phyloP scores from a whole-genome alignment of 2,113 vertebrate species.

The Choloepus hoffmanni region DNA sequence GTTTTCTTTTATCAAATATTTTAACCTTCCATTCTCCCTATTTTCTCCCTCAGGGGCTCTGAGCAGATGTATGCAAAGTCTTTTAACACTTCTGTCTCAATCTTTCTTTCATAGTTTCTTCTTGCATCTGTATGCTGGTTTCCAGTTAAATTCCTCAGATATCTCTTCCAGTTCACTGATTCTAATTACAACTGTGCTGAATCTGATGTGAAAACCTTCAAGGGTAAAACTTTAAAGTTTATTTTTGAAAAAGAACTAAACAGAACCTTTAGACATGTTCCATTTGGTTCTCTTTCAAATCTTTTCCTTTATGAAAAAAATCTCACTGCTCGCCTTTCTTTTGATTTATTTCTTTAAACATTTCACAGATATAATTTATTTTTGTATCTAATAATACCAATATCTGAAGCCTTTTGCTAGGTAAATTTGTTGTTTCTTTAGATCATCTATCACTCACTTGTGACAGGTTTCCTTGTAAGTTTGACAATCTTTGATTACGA shows the following conservation, averaged over 20 bases:
- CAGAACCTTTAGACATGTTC: not conserved
- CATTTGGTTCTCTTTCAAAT: constrained; percentile 8
- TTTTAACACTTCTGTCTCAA: not conserved
- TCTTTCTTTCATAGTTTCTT: not conserved
- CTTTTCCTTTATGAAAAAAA: not conserved
- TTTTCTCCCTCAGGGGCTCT: not conserved
- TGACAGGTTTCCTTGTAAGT: not conserved
- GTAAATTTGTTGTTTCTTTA: constrained; percentile 21
- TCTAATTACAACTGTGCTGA: not conserved
- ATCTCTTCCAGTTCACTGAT: not conserved
- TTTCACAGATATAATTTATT: not conserved
- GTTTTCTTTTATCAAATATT: not conserved
- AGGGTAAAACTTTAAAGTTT: not conserved
- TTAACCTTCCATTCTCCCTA: not conserved
- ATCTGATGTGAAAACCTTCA: not conserved
- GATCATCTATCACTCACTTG: not conserved
- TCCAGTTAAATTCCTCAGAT: not conserved
- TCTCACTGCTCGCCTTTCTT: constrained; percentile 15
- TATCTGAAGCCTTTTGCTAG: not conserved
- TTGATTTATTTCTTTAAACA: constrained; percentile 14
- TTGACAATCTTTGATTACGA: not conserved
- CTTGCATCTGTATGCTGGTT: not conserved
- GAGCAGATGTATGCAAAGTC: not conserved
- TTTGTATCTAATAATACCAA: not conserved
- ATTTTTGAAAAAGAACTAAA: constrained; percentile 41